A percentile compares a stretch with the other conserved stretches of the same genome.
Conservation (phyloP, 2,113 vertebrate genomes). For the Formicarius rufipectus region DNA sequence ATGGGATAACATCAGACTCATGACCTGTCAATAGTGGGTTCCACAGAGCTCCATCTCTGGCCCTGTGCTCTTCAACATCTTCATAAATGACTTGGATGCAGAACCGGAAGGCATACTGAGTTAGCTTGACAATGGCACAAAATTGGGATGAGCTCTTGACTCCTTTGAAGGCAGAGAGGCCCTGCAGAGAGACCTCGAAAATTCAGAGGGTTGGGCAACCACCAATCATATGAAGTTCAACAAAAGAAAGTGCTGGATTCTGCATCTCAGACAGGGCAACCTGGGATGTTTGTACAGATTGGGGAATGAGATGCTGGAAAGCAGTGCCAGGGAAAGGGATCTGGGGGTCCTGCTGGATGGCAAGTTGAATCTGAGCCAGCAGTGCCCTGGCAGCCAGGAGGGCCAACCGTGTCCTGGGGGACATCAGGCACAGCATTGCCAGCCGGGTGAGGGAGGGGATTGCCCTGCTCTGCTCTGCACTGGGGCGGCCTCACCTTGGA, state of each 20-base stretch:
- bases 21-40: background rate
- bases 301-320: background rate
- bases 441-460: accelerated
- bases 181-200: background rate
- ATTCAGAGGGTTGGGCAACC: background rate
- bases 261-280: background rate
- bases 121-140: background rate
- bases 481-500: accelerated
- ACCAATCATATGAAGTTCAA: background rate
- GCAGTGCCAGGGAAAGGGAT: background rate
- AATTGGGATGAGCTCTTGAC: background rate
- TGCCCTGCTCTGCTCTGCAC: background rate
- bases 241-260: accelerated
- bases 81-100: background rate
- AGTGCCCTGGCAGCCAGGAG: background rate
- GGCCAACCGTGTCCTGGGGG: accelerated
- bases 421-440: background rate
- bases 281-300: background rate
- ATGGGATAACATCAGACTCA: background rate
- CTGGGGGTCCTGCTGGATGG: background rate
- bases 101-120: background rate
- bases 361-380: background rate
- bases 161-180: background rate
- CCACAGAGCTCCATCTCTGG: background rate
- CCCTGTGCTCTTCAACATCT: background rate